Base-by-base conservation (phyloP, 2,113 vertebrate species). In the Ceuthmochares aereus region DNA sequence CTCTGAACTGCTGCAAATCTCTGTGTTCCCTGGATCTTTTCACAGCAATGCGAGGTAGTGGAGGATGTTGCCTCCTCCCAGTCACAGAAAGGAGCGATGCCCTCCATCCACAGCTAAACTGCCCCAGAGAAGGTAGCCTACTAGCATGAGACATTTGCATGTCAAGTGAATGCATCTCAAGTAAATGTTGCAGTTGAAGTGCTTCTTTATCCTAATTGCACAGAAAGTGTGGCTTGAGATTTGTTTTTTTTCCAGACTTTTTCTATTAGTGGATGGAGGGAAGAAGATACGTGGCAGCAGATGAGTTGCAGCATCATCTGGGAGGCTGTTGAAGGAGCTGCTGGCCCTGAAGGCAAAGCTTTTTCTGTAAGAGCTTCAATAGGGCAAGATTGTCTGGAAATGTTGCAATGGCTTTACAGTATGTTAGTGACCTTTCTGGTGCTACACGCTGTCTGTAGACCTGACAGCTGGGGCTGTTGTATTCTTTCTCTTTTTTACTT, bases 381-480 rank as follows among this genome's bases (percentile, higher is more conserved):
- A 75, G 27, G 25, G 59, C 62, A 60, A 63, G 78, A 63, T 12
- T 69, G 67, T 58, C n/a, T 80, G 75, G 74, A 91, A 82, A 51
- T 42, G 69, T 54, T 76, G 73, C 36, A 45, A 14, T 36, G 66
- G 58, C 54, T 94, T 92, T 94, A 60, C 64, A 84, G 54, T 10
- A 7, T 47, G 36, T 88, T 80, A 7, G 36, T 94, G 91, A 97
- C 94, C 84, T 97, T 95, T 96, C 43, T 59, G 72, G 89, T 90
- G 60, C 43, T 75, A 52, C 55, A 43, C 23, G 2, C 32, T 86
- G 79, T 78, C 87, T 0, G 2, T 64, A 81, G 88, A 72, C 60
- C 70, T 88, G 89, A 60, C 91, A 87, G 81, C 67, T 77, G 55
- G 56, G 63, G 64, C 78, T 58, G 47, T 79, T 84, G 40, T 72